Conservation (phyloP, 2,113 vertebrate species). For the Sinocyclocheilus anophthalmus region DNA sequence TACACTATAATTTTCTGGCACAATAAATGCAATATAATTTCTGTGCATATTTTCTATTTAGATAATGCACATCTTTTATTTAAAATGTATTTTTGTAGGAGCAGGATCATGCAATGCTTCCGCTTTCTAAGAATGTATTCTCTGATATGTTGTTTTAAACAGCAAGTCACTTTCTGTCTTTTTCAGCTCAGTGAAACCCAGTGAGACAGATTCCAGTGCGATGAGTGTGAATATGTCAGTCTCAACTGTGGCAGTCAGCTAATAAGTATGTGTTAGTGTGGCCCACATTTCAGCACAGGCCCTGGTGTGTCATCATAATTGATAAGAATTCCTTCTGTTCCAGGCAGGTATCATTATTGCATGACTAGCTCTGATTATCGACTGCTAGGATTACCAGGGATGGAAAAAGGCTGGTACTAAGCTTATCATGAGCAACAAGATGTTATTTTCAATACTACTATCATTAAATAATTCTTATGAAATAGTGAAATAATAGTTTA, state of each 20-base stretch:
- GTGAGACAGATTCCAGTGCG: not conserved
- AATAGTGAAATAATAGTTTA: not conserved
- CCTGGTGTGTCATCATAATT: conserved; percentile 53
- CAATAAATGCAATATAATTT: not conserved
- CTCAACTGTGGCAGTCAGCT: conserved; percentile 50
- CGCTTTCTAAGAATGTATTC: not conserved
- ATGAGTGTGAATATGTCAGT: not conserved
- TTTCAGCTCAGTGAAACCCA: not conserved
- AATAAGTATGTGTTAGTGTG: conserved; percentile 42
- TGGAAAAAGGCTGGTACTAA: conserved; percentile 41
- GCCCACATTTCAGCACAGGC: conserved; percentile 32
- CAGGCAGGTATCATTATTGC: conserved; percentile 60
- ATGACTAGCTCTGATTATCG: conserved; percentile 67
- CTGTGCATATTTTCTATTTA: not conserved
- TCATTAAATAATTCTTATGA: conserved; percentile 24
- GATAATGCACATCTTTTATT: not conserved
- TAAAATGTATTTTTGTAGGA: not conserved
- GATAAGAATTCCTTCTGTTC: conserved; percentile 63
- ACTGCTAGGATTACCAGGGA: conserved; percentile 53
- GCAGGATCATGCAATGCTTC: not conserved
- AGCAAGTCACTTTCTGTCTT: not conserved
- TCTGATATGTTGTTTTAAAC: not conserved
- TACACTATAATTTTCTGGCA: not conserved
- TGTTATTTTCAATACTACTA: conserved; percentile 42
- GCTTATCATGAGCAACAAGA: conserved; percentile 20